Evolutionary conservation across 2,113 vertebrate species (phyloP).

Genomic region (Origma solitaria): DNA sequence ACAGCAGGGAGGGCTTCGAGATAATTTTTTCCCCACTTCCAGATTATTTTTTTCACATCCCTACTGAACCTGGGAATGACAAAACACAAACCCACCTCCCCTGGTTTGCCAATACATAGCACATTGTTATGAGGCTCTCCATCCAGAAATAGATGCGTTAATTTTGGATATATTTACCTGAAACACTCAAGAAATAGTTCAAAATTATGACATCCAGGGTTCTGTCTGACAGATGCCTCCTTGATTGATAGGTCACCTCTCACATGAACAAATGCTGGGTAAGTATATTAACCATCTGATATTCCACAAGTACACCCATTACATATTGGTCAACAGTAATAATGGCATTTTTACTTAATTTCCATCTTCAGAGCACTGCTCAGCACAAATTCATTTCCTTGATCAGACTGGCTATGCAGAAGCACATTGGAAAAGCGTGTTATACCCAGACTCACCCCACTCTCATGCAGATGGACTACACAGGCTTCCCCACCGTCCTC

Average conservation of each 20-base stretch:
- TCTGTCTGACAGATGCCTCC: neutral
- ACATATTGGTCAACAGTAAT: neutral
- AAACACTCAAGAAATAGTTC: neutral
- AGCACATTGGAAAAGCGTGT: neutral
- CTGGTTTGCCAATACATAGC: neutral
- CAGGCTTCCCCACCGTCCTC: neutral
- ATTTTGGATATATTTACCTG: neutral
- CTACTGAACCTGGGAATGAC: neutral
- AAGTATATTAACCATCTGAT: neutral
- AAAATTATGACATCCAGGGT: neutral
- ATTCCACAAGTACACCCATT: neutral
- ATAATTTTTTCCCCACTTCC: neutral
- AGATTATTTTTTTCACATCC: neutral
- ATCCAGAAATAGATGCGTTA: neutral
- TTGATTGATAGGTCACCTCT: neutral
- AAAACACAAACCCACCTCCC: neutral
- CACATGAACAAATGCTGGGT: neutral
- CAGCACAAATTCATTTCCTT: neutral
- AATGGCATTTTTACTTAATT: neutral
- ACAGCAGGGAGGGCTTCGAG: neutral
- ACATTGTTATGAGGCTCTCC: neutral
- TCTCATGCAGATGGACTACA: accelerated
- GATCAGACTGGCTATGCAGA: neutral
- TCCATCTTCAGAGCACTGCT: neutral
- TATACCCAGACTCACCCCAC: neutral